These are phyloP conservation scores for Pseudanteris insignis DNA, from an alignment of 2,888 invertebrate genomes.

Conservation along the genomic window DNA sequence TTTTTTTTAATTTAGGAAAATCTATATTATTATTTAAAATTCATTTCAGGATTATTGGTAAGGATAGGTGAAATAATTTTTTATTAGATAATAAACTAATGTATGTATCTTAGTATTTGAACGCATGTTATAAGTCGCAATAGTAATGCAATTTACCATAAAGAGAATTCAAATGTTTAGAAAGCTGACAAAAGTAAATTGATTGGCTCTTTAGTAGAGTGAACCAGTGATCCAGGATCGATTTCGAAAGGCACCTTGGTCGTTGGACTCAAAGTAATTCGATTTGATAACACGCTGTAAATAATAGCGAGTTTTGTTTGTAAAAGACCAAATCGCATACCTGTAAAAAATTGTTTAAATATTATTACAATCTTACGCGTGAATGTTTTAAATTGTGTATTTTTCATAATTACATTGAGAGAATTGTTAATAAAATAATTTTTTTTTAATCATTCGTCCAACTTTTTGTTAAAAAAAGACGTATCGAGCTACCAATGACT, in stretches of 20 bases:
- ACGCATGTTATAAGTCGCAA: background rate
- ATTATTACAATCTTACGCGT: background rate
- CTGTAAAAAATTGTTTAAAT: slow-evolving; percentile 36
- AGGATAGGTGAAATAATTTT: too few relatives aligned
- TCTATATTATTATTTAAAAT: too few relatives aligned
- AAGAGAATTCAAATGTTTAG: slow-evolving; percentile 10
- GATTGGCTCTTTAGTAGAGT: slow-evolving; percentile 15
- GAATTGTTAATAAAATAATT: background rate
- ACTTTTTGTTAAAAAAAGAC: too few relatives aligned
- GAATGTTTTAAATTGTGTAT: background rate
- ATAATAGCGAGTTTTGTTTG: slow-evolving; percentile 53
- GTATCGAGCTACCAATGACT: too few relatives aligned
- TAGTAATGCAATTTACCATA: too few relatives aligned
- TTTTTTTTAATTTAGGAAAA: too few relatives aligned
- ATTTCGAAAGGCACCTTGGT: slow-evolving; percentile 41
- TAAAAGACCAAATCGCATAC: slow-evolving; percentile 52
- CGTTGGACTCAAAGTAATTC: slow-evolving; percentile 41
- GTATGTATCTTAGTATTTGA: background rate
- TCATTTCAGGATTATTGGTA: too few relatives aligned
- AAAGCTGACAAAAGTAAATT: slow-evolving; percentile 10
- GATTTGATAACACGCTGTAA: slow-evolving; percentile 45
- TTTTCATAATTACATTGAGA: too few relatives aligned
- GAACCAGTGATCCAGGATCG: slow-evolving; percentile 40
- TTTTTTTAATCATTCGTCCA: too few relatives aligned
- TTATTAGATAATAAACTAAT: too few relatives aligned